These are phyloP conservation scores for Crocidura indochinensis DNA, from an alignment of 2,797 vertebrate species.

Conservation along the genomic window DNA sequence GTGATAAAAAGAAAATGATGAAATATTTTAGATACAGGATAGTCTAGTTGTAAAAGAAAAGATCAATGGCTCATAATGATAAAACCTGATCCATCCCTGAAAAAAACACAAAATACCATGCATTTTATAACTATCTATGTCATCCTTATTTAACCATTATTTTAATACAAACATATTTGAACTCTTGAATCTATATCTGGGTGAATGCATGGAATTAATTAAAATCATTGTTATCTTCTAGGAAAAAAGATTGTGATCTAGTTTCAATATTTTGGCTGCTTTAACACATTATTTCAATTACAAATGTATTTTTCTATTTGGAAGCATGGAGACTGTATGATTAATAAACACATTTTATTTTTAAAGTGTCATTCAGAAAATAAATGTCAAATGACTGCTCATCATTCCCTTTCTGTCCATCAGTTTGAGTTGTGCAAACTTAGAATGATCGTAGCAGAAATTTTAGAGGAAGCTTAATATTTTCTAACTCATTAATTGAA, in stretches of 20 bases:
- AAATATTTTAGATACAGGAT: background rate
- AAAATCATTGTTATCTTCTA: conserved; percentile 3
- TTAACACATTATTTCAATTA: conserved; percentile 18
- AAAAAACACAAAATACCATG: background rate
- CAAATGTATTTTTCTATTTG: background rate
- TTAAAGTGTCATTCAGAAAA: conserved; percentile 48
- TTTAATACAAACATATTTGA: too few relatives aligned
- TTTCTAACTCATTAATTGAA: background rate
- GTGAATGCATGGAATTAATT: background rate
- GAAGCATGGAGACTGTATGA: background rate
- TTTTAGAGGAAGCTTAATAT: too few relatives aligned
- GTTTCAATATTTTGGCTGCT: background rate
- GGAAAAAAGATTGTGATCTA: background rate
- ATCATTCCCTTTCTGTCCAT: background rate
- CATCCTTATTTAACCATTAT: background rate
- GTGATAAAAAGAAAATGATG: background rate
- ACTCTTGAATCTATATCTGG: background rate
- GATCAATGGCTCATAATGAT: background rate
- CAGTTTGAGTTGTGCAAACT: background rate
- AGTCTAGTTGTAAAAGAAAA: background rate
- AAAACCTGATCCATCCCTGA: background rate
- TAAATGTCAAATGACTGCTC: conserved; percentile 33
- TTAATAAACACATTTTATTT: conserved; percentile 18
- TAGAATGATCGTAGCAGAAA: background rate
- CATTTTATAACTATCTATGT: background rate